Percentiles rank a stretch among this genome's conserved stretches.
These are phyloP conservation scores for Montipora cactus DNA, from an alignment of 64 coral and sea anemone genomes.

Conservation along the genomic window DNA sequence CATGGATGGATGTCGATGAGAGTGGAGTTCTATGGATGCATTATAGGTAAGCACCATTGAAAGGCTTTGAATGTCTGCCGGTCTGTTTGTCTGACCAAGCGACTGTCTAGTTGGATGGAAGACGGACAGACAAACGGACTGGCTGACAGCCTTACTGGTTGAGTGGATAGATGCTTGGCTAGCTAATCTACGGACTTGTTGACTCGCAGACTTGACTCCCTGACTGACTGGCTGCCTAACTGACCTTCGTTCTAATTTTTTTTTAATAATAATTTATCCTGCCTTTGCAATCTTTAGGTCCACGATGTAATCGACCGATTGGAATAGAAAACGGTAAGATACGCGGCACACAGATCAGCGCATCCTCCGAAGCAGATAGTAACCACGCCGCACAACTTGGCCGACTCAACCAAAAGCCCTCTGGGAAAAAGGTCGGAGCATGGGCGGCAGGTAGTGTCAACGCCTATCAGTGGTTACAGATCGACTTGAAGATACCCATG, in stretches of 20 bases:
- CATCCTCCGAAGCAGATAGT: slow-evolving; percentile 76
- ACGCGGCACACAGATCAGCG: slow-evolving; percentile 67
- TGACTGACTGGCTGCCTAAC: neutral
- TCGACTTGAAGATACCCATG: slow-evolving; percentile 41
- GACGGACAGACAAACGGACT: neutral
- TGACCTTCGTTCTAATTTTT: neutral
- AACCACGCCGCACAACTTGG: slow-evolving; percentile 71
- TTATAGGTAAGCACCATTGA: slow-evolving; percentile 40
- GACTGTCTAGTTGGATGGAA: neutral
- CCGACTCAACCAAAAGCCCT: slow-evolving; percentile 21
- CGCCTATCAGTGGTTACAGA: slow-evolving; percentile 58
- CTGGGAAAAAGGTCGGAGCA: slow-evolving; percentile 33
- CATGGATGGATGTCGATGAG: slow-evolving; percentile 80
- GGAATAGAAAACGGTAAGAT: slow-evolving; percentile 73
- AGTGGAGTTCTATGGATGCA: slow-evolving; percentile 82
- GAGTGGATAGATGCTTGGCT: no score
- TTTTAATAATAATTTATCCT: neutral
- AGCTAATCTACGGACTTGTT: no score
- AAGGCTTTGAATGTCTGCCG: neutral
- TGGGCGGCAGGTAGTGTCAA: slow-evolving; percentile 57
- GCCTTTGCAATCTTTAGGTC: neutral
- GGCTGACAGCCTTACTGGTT: neutral
- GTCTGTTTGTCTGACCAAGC: neutral
- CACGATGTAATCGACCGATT: slow-evolving; percentile 69
- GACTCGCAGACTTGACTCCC: neutral